Conservation (phyloP, 2,888 invertebrate genomes). For the Lycaena phlaeas region DNA sequence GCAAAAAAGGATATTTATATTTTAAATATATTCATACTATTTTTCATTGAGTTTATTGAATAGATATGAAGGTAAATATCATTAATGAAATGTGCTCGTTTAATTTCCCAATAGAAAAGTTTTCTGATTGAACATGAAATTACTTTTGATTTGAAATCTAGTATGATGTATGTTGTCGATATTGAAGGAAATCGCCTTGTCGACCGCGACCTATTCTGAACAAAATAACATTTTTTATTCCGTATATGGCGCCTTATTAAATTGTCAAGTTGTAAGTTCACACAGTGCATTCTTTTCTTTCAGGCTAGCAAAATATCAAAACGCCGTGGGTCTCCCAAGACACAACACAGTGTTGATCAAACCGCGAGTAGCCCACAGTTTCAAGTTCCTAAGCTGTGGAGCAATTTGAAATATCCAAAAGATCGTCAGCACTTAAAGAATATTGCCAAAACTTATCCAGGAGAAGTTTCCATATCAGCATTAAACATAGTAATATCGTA, state of each 20-base stretch:
- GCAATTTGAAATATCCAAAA: slow-evolving; percentile 15
- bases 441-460: slow-evolving; percentile 20
- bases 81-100: not conserved
- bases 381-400: slow-evolving; percentile 17
- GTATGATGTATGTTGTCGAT: not conserved
- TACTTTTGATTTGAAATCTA: not conserved
- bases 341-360: slow-evolving; percentile 26
- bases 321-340: slow-evolving; percentile 15
- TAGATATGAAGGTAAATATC: slow-evolving; percentile 3
- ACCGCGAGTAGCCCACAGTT: slow-evolving; percentile 33
- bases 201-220: too few species aligned
- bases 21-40: not conserved
- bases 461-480: slow-evolving; percentile 34
- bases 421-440: slow-evolving; percentile 15
- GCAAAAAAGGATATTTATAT: not conserved
- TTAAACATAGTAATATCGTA: slow-evolving; percentile 30
- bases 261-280: too few species aligned
- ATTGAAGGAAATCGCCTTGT: not conserved
- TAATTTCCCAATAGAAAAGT: not conserved
- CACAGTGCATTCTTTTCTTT: too few species aligned
- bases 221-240: too few species aligned
- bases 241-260: too few species aligned
- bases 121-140: not conserved
- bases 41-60: not conserved
- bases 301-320: not conserved